phyloP scores from a whole-genome alignment of 2,797 vertebrate species.

The Muscicapa comitata region DNA sequence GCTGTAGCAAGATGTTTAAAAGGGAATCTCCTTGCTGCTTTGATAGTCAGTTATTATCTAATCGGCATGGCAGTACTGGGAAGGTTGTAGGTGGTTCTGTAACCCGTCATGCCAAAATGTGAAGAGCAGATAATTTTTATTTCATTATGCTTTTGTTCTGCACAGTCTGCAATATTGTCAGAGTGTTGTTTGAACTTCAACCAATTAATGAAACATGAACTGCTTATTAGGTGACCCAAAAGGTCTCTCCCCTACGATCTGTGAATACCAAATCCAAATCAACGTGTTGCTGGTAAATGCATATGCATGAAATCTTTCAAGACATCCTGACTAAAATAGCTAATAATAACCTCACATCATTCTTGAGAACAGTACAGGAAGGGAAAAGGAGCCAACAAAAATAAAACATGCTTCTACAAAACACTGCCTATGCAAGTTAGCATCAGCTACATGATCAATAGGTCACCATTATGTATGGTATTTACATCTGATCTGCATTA shows the following conservation, averaged over 20 bases:
- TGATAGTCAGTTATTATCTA: slow-evolving; percentile 46
- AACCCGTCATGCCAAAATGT: slow-evolving; percentile 14
- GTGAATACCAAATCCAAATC: slow-evolving; percentile 57
- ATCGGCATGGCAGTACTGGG: not conserved
- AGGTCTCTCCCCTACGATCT: slow-evolving; percentile 20
- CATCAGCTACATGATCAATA: slow-evolving; percentile 15
- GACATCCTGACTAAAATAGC: slow-evolving; percentile 27
- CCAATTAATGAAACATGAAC: slow-evolving; percentile 65
- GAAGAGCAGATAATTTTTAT: slow-evolving; percentile 57
- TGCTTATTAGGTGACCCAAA: slow-evolving; percentile 57
- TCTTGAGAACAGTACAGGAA: slow-evolving; percentile 20
- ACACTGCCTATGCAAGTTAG: slow-evolving; percentile 1
- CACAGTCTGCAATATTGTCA: slow-evolving; percentile 45
- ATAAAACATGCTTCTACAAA: slow-evolving; percentile 2
- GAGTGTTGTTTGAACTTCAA: slow-evolving; percentile 49
- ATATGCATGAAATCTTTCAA: slow-evolving; percentile 47
- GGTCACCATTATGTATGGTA: not conserved
- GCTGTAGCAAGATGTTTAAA: not conserved
- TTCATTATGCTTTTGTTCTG: slow-evolving; percentile 56
- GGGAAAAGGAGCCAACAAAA: slow-evolving; percentile 19
- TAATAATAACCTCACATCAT: slow-evolving; percentile 20
- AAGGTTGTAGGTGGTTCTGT: slow-evolving; percentile 32
- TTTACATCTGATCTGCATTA: slow-evolving; percentile 52
- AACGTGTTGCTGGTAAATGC: slow-evolving; percentile 25
- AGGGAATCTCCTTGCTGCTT: not conserved